Evolutionary conservation across 1,140 invertebrate genomes (phyloP).

Genomic region (Neocloeon triangulifer): DNA sequence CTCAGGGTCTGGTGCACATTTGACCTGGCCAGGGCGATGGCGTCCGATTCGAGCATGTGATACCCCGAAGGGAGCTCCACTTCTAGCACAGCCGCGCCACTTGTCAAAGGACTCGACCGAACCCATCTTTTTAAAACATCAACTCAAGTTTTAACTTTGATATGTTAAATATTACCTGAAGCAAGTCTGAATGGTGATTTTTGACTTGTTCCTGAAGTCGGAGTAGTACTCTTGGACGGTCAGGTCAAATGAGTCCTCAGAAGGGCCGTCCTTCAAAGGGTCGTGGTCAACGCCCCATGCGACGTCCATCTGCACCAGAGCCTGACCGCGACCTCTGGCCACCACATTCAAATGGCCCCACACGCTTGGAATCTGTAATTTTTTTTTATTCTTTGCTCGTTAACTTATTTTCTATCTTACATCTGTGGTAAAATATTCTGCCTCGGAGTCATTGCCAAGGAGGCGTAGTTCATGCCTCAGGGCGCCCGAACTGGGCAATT

Average conservation of each 20-base stretch:
- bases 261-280: conserved; percentile 21
- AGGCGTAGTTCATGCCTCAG: conserved; percentile 11
- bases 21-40: conserved; percentile 17
- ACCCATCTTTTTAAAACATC: conserved; percentile 16
- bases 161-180: conserved; percentile 16
- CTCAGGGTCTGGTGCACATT: conserved; percentile 15
- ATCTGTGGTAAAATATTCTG: conserved; percentile 10
- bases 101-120: conserved; percentile 12
- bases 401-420: conserved; percentile 11
- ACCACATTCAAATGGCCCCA: conserved; percentile 29
- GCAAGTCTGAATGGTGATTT: conserved; percentile 23
- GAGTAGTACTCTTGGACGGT: conserved; percentile 19
- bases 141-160: conserved; percentile 1
- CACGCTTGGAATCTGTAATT: conserved; percentile 20
- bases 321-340: conserved; percentile 29
- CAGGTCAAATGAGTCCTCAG: conserved; percentile 22
- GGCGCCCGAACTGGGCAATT: conserved; percentile 17
- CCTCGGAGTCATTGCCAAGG: conserved; percentile 14
- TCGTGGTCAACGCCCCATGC: conserved; percentile 28
- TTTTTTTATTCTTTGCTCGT: too few species aligned
- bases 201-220: conserved; percentile 28
- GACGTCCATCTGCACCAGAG: conserved; percentile 28
- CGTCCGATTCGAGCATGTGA: conserved; percentile 26
- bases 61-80: conserved; percentile 32
- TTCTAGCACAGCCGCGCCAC: conserved; percentile 28